A percentile compares a stretch with the other conserved stretches of the same genome.
phyloP scores from a whole-genome alignment of 2,888 invertebrate species.

The Chalcosyrphus nemorum region DNA sequence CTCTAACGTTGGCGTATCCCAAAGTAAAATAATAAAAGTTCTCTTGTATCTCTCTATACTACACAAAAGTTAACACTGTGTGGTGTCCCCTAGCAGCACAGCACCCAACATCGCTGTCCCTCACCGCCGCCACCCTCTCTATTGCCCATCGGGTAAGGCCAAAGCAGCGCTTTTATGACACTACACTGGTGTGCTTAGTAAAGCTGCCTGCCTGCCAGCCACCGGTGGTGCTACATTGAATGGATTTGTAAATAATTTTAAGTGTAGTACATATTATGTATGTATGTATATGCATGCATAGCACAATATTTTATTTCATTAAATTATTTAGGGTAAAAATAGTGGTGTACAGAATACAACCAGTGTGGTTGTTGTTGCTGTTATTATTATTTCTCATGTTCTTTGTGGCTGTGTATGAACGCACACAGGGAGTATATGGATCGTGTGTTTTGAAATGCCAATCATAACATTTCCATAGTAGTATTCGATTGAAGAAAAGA shows the following conservation, averaged over 20 bases:
- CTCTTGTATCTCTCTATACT: constrained; percentile 32
- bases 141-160: constrained; percentile 26
- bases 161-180: constrained; percentile 58
- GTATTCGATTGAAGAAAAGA: background rate
- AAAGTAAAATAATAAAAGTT: constrained; percentile 30
- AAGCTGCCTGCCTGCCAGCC: constrained; percentile 50
- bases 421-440: background rate
- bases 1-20: background rate
- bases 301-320: constrained; percentile 41
- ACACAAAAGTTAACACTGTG: constrained; percentile 33
- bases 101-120: too few relatives aligned
- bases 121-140: background rate
- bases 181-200: constrained; percentile 43
- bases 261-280: background rate
- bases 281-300: constrained; percentile 9
- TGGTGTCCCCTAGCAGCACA: constrained; percentile 10
- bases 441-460: constrained; percentile 57
- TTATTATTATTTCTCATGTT: constrained; percentile 11
- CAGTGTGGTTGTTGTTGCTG: constrained; percentile 29
- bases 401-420: background rate
- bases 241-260: constrained; percentile 67
- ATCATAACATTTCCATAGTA: constrained; percentile 30
- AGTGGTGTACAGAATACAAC: constrained; percentile 32
- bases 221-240: constrained; percentile 50
- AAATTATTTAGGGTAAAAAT: constrained; percentile 59